A percentile compares a stretch with the other conserved stretches of the same genome.
These are phyloP conservation scores for Delichon dasypus DNA, from an alignment of 2,797 vertebrate species.

Conservation along the genomic window DNA sequence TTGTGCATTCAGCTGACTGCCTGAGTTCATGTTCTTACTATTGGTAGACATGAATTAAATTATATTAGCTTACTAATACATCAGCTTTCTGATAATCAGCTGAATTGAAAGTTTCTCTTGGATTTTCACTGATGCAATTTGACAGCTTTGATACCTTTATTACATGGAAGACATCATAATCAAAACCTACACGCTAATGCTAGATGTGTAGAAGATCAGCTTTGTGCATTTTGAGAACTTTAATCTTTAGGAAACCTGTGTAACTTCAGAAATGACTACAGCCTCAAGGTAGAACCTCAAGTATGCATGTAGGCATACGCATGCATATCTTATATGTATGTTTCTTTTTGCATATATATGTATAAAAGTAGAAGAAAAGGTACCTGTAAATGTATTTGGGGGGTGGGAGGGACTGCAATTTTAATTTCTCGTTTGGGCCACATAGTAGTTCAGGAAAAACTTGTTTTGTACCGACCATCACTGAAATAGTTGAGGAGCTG, in stretches of 20 bases:
- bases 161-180: background rate
- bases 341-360: background rate
- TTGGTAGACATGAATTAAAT: background rate
- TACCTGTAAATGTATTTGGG: background rate
- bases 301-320: rapidly evolving
- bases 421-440: background rate
- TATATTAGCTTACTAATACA: background rate
- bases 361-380: background rate
- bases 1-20: background rate
- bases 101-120: background rate
- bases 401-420: rapidly evolving
- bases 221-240: background rate
- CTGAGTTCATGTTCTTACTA: background rate
- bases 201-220: background rate
- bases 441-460: background rate
- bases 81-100: background rate
- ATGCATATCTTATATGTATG: rapidly evolving
- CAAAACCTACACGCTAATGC: background rate
- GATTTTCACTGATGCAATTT: background rate
- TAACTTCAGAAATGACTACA: background rate
- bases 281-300: background rate
- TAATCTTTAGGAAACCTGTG: background rate
- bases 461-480: background rate
- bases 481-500: background rate
- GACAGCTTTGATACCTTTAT: background rate